Base-by-base conservation (phyloP, 2,113 vertebrate species). In the Hepsetus odoe region DNA sequence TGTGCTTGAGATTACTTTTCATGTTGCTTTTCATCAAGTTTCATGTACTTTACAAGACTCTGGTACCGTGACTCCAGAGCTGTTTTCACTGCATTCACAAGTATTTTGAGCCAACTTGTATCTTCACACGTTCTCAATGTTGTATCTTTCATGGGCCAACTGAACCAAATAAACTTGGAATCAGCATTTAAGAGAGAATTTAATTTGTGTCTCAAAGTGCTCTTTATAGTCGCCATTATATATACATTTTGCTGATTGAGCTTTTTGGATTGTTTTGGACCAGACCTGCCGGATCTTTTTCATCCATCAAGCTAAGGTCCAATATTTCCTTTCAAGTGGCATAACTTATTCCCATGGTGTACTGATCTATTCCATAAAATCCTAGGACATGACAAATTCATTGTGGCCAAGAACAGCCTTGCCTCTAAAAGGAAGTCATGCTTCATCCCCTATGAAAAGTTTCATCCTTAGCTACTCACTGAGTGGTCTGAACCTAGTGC, bases 341-440 rank as follows among this genome's bases (percentile, higher is more conserved):
- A 53, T 30, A 28, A 65, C 62, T 24, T 64, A 44, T 44, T 73
- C 24, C 1, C 6, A 67, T 67, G 14, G 5, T 42, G 65, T 55
- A 18, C 9, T 49, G 40, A 58, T 55, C 0, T 66, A 38, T n/a
- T 51, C 4, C 44, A 65, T 65, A 38, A 65, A 20, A 75, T 53
- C 4, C 38, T 38, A 65, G 12, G 33, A 65, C 61, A 16, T 65
- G n/a, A 65, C 14, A 40, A 55, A 67, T 76, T 38, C 59, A 64
- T 64, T 71, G 46, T 53, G n/a, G 28, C 7, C 18, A 62, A 91
- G 87, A 89, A 88, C 85, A 88, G 89, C 87, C 88, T 85, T 90
- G 83, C 84, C 74, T 42, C 44, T 84, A 89, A 90, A 91, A 86
- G 86, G 89, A 89, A 85, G 83, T 81, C 82, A 79, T 81, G 77